Evolutionary conservation across 2,113 vertebrate genomes (phyloP).

Genomic region (Felis catus): F.catus_Fca126_mat1.0 CM031412.1:33262001-33262500

Average conservation of each 20-base stretch:
- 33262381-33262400: not conserved
- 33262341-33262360: not conserved
- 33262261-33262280: not conserved
- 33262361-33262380: not conserved
- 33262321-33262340: not conserved
- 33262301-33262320: not conserved
- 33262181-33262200: not conserved
- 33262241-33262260: not conserved
- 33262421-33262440: not conserved
- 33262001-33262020: not conserved
- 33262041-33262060: not conserved
- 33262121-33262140: not conserved
- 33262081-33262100: not conserved
- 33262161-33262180: not conserved
- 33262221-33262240: not conserved
- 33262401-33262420: not conserved
- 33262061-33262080: not conserved
- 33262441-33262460: not conserved
- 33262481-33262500: not conserved
- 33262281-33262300: not conserved
- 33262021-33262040: not conserved
- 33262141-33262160: not conserved
- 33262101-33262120: not conserved
- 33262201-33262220: not conserved
- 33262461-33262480: not conserved